These are phyloP conservation scores for Aphaenogaster ashmeadi DNA, from an alignment of 1,140 invertebrate genomes.

Conservation along the genomic window DNA sequence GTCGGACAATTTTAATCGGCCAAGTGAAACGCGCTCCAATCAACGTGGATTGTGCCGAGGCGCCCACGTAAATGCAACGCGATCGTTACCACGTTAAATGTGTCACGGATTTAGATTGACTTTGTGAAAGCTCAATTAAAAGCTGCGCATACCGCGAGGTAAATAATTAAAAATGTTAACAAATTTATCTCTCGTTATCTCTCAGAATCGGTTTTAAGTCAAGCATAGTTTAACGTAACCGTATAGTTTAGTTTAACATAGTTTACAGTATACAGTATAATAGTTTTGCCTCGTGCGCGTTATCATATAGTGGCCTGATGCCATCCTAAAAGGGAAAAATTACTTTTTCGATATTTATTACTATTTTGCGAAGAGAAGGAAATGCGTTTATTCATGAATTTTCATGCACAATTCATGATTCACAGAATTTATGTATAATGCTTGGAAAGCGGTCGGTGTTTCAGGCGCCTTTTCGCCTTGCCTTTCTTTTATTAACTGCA, in stretches of 20 bases:
- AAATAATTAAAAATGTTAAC: constrained; percentile 8
- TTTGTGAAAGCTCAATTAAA: constrained; percentile 16
- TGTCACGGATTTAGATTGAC: constrained; percentile 19
- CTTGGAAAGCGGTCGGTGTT: not conserved
- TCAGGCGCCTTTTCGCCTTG: not conserved
- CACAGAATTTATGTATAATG: not conserved
- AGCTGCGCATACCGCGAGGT: not conserved
- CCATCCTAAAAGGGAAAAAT: not conserved
- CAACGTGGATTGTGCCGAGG: constrained; percentile 38
- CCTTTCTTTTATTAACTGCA: constrained; percentile 4
- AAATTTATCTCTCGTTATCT: not conserved
- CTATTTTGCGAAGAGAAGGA: not conserved
- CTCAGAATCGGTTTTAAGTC: constrained; percentile 5
- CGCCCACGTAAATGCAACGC: constrained; percentile 13
- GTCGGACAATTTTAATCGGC: constrained; percentile 31
- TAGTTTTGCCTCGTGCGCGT: not conserved
- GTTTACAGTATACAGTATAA: not conserved
- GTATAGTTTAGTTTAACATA: not conserved
- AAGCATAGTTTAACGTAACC: not conserved
- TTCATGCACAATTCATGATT: not conserved
- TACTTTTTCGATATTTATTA: not conserved
- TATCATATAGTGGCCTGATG: not conserved
- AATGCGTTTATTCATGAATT: not conserved
- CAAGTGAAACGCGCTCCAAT: constrained; percentile 42
- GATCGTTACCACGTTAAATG: constrained; percentile 33